These are phyloP conservation scores for Halocynthia aurantium DNA, from an alignment of 23 tunicate genomes.

Conservation along the genomic window DNA sequence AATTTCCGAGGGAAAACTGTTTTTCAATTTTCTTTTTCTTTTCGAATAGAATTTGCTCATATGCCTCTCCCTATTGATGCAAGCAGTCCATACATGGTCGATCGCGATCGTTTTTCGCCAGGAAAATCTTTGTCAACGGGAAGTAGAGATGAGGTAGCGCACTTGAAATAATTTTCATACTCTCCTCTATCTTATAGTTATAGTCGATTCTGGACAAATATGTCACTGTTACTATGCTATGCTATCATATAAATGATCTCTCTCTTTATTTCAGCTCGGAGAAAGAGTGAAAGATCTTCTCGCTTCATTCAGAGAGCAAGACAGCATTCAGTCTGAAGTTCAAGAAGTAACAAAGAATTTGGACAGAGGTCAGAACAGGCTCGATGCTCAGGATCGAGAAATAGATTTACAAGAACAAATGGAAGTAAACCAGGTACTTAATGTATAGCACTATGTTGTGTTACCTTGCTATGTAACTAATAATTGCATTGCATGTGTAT, in stretches of 20 bases:
- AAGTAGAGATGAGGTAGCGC: too few relatives aligned
- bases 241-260: not conserved
- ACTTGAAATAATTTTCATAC: too few relatives aligned
- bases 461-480: too few relatives aligned
- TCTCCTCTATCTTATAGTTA: too few relatives aligned
- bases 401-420: conserved; percentile 26
- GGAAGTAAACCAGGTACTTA: conserved; percentile 50
- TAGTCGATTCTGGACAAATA: too few relatives aligned
- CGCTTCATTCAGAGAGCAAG: conserved; percentile 26
- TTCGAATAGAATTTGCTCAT: not conserved
- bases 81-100: conserved; percentile 47
- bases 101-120: not conserved
- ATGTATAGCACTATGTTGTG: not conserved
- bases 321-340: conserved; percentile 38
- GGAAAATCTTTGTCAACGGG: too few relatives aligned
- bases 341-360: conserved; percentile 41
- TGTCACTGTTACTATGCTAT: too few relatives aligned
- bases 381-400: conserved; percentile 38
- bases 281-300: conserved; percentile 32
- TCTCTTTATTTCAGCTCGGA: conserved; percentile 21
- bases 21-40: too few relatives aligned
- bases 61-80: conserved; percentile 35
- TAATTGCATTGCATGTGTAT: too few relatives aligned
- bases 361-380: conserved; percentile 40
- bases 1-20: too few relatives aligned